Evolutionary conservation across 2,113 vertebrate species (phyloP).

Genomic region (Thomomys bottae): DNA sequence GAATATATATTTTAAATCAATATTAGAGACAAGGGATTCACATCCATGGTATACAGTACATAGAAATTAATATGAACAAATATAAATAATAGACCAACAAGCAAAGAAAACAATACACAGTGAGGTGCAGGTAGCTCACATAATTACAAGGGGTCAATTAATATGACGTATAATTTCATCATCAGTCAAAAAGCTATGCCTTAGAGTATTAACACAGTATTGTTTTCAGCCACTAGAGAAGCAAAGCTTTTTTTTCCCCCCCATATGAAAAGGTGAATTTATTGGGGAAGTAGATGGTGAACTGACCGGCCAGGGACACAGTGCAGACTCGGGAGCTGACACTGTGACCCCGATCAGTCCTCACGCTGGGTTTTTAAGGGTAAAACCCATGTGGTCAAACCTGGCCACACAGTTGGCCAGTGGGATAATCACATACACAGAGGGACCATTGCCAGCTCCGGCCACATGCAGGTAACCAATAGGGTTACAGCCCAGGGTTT

Average conservation of each 20-base stretch:
- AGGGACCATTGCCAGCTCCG: too few relatives aligned
- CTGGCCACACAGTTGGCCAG: too few relatives aligned
- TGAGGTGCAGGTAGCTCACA: neutral
- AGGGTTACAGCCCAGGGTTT: too few relatives aligned
- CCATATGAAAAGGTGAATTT: too few relatives aligned
- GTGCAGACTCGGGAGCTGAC: too few relatives aligned
- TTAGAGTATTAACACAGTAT: neutral
- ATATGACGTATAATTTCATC: neutral
- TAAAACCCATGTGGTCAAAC: too few relatives aligned
- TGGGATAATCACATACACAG: too few relatives aligned
- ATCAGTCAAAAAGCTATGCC: neutral
- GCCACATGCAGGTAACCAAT: too few relatives aligned
- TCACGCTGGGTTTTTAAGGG: too few relatives aligned
- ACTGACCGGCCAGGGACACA: too few relatives aligned
- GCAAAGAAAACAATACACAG: neutral
- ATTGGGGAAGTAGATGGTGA: too few relatives aligned
- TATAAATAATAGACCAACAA: neutral
- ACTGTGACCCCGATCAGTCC: too few relatives aligned
- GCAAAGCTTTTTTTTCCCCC: conserved; percentile 24
- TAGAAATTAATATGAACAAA: neutral
- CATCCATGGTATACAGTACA: neutral
- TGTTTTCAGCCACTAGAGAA: neutral
- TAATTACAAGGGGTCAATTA: neutral
- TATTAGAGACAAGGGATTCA: conserved; percentile 24
- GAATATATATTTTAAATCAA: conserved; percentile 17